Evolutionary conservation across 1,140 invertebrate genomes (phyloP).

Genomic region (Heliothis virescens): DNA sequence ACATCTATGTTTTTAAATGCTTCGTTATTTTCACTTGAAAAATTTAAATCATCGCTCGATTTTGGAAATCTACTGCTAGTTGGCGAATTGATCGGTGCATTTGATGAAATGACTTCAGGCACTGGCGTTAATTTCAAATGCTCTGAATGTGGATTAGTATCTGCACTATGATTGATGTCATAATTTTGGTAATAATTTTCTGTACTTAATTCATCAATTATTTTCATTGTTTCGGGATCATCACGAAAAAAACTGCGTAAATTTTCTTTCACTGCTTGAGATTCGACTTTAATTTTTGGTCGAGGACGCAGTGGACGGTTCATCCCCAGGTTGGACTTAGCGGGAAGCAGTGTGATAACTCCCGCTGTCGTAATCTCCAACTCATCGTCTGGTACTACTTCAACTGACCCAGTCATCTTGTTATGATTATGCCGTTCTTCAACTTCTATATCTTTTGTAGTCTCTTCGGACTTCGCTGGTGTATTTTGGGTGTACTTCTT

Average conservation of each 20-base stretch:
- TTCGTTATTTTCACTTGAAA: constrained; percentile 53
- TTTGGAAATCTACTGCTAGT: constrained; percentile 75
- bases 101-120: constrained; percentile 57
- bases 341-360: constrained; percentile 87
- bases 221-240: constrained; percentile 68
- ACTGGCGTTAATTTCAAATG: constrained; percentile 50
- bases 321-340: constrained; percentile 88
- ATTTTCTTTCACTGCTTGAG: constrained; percentile 61
- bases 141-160: constrained; percentile 56
- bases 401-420: constrained; percentile 76
- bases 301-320: constrained; percentile 86
- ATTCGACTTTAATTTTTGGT: constrained; percentile 76
- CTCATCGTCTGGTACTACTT: constrained; percentile 79
- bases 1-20: constrained; percentile 20
- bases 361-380: constrained; percentile 75
- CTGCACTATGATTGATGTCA: constrained; percentile 57
- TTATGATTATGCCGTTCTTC: constrained; percentile 62
- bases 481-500: constrained; percentile 75
- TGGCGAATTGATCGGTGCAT: constrained; percentile 50
- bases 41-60: constrained; percentile 74
- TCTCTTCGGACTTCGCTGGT: constrained; percentile 54
- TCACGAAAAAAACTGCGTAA: constrained; percentile 69
- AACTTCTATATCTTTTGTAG: constrained; percentile 56
- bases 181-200: constrained; percentile 60
- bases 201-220: constrained; percentile 61